Conservation (phyloP, 2,888 invertebrate genomes). For the Branchipolynoe longqiensis region DNA sequence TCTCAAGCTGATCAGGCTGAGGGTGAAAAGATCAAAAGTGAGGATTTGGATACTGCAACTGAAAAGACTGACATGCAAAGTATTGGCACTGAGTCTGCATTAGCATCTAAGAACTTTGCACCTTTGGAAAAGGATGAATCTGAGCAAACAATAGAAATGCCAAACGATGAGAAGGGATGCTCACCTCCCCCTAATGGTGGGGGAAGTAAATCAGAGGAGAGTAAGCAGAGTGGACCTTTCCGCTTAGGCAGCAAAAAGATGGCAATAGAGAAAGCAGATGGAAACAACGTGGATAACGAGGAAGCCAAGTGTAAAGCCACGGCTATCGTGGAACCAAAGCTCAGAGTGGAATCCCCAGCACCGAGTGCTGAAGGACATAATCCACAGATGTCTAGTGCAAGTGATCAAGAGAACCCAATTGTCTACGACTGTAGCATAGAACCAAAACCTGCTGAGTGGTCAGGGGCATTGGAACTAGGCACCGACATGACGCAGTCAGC, state of each 20-base stretch:
- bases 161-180: background rate
- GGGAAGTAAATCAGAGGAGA: background rate
- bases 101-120: background rate
- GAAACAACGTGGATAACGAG: slow-evolving; percentile 58
- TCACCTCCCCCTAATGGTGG: background rate
- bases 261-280: background rate
- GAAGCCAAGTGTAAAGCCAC: slow-evolving; percentile 10
- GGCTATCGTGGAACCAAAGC: slow-evolving; percentile 1
- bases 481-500: slow-evolving; percentile 17
- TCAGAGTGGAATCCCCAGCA: no score
- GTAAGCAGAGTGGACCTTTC: background rate
- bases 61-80: no score
- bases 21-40: background rate
- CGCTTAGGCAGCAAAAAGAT: slow-evolving; percentile 46
- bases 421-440: no score
- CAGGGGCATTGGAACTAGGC: background rate
- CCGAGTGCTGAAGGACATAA: no score
- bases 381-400: no score
- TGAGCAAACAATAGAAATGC: background rate
- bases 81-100: no score
- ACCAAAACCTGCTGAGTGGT: background rate
- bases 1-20: background rate
- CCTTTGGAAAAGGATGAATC: background rate
- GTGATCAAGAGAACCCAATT: no score
- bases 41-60: no score